Evolutionary conservation across 1,140 invertebrate genomes (phyloP).

Genomic region (Heliconius himera): DNA sequence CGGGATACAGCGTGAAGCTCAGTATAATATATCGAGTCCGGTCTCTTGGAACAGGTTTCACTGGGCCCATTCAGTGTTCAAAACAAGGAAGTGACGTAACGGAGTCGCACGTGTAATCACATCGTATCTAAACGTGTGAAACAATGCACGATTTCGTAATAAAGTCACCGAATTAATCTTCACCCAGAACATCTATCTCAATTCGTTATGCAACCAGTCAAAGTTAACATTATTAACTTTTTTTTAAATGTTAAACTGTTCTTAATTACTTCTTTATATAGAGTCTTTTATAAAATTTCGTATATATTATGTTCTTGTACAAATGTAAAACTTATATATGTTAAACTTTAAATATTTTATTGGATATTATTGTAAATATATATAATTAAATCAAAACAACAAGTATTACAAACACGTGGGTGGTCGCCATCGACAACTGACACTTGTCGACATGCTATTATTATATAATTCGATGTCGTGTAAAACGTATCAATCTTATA

Average conservation of each 20-base stretch:
- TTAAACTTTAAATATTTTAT: too few relatives aligned
- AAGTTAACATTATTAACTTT: not conserved
- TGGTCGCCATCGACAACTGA: conserved; percentile 11
- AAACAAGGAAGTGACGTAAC: conserved; percentile 38
- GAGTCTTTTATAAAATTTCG: not conserved
- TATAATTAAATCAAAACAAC: not conserved
- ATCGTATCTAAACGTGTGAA: conserved; percentile 35
- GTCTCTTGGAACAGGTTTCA: conserved; percentile 28
- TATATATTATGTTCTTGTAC: too few relatives aligned
- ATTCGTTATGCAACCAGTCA: not conserved
- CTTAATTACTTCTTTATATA: not conserved
- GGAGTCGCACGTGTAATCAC: conserved; percentile 34
- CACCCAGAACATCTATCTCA: not conserved
- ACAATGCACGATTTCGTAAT: conserved; percentile 36
- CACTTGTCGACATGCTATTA: not conserved
- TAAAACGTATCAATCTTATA: not conserved
- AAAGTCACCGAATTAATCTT: conserved; percentile 30
- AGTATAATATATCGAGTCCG: not conserved
- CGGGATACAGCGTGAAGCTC: too few relatives aligned
- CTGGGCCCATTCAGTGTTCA: conserved; percentile 20
- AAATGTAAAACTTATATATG: too few relatives aligned
- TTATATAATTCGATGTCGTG: conserved; percentile 6
- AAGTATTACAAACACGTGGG: conserved; percentile 1
- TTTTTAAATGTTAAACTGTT: not conserved
- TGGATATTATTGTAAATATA: not conserved